Percentiles rank a stretch among this genome's conserved stretches.
phyloP scores from a whole-genome alignment of 2,888 invertebrate genomes.

The Apotomis betuletana region DNA sequence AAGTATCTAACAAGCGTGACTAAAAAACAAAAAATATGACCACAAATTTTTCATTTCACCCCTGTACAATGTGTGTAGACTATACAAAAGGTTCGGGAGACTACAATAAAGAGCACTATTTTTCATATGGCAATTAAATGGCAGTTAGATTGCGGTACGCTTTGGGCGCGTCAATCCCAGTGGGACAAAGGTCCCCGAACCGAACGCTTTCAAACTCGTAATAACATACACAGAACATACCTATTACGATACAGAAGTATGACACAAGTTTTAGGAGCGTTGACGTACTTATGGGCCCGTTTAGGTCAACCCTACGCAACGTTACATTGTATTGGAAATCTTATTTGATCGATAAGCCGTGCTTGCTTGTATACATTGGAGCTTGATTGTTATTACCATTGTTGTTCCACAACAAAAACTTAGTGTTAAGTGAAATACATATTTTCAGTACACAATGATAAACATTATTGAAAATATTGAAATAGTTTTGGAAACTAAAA shows the following conservation, averaged over 20 bases:
- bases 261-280: constrained; percentile 13
- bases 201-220: constrained; percentile 54
- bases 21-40: neutral
- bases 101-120: constrained; percentile 20
- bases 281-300: too few relatives aligned
- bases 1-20: neutral
- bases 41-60: neutral
- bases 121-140: constrained; percentile 43
- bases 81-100: neutral
- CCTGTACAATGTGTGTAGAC: neutral
- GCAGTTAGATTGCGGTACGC: constrained; percentile 42
- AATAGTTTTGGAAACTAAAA: too few relatives aligned
- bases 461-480: too few relatives aligned
- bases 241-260: neutral
- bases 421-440: too few relatives aligned
- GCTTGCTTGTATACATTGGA: too few relatives aligned
- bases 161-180: constrained; percentile 51
- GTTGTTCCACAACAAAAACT: too few relatives aligned
- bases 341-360: too few relatives aligned
- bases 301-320: too few relatives aligned
- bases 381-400: too few relatives aligned
- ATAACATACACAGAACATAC: constrained; percentile 46
- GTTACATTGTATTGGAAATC: too few relatives aligned
- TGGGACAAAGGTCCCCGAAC: constrained; percentile 56
- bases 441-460: too few relatives aligned